Evolutionary conservation across 2,113 vertebrate genomes (phyloP).

Genomic region (Pardalotus punctatus): DNA sequence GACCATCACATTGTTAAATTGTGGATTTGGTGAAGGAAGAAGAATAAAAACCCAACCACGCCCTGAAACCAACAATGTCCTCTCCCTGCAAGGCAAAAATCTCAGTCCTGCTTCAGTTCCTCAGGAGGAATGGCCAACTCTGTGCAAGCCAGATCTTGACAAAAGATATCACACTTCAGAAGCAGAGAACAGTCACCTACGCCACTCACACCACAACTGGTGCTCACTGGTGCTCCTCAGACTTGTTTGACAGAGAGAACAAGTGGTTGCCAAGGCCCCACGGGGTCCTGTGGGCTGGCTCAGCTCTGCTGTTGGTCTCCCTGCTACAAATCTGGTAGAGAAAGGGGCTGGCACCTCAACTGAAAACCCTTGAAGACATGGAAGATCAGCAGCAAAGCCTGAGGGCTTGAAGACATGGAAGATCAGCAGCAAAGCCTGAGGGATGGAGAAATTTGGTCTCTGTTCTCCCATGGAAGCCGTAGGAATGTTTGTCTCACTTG

Average conservation of each 20-base stretch:
- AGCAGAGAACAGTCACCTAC: neutral
- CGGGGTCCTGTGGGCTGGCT: accelerated
- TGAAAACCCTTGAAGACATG: neutral
- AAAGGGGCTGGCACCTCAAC: neutral
- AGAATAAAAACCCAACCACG: neutral
- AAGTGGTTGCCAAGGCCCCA: neutral
- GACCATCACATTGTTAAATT: neutral
- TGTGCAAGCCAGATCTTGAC: neutral
- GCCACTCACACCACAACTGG: neutral
- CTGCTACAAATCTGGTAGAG: neutral
- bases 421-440: neutral
- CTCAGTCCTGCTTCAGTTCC: neutral
- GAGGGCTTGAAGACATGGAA: neutral
- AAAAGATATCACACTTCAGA: neutral
- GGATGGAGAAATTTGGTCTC: neutral
- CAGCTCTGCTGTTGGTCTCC: neutral
- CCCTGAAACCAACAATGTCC: neutral
- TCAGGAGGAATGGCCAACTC: neutral
- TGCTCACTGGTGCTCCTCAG: neutral
- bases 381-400: neutral
- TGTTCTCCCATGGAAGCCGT: neutral
- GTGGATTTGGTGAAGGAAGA: neutral
- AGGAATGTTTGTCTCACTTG: neutral
- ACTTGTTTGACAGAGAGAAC: neutral
- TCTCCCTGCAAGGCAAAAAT: neutral